Percentiles rank a stretch among this genome's conserved stretches.
These are phyloP conservation scores for Melanostoma scalare DNA, from an alignment of 2,888 invertebrate species.

Conservation along the genomic window DNA sequence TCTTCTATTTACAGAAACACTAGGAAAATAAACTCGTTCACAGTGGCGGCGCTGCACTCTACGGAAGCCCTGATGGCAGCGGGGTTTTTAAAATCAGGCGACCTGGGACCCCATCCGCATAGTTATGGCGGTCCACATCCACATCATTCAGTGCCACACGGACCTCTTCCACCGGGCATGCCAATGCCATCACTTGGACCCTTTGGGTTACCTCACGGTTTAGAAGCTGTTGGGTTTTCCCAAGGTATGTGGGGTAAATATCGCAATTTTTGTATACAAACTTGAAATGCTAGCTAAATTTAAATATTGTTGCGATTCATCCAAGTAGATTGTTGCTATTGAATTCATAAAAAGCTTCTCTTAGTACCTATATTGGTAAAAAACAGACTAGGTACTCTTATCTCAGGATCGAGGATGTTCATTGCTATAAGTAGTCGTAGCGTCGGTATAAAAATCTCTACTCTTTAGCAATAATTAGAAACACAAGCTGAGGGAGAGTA, in stretches of 20 bases:
- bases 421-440: no score
- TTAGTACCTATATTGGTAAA: no score
- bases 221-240: slow-evolving; percentile 82
- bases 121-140: slow-evolving; percentile 82
- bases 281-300: slow-evolving; percentile 18
- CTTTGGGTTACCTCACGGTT: slow-evolving; percentile 82
- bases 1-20: slow-evolving; percentile 53
- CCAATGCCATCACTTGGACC: slow-evolving; percentile 82
- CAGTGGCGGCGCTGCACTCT: slow-evolving; percentile 82
- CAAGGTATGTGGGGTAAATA: slow-evolving; percentile 83
- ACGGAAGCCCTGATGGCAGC: slow-evolving; percentile 83
- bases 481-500: no score
- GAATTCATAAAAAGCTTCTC: background rate
- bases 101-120: slow-evolving; percentile 82
- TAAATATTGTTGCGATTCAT: slow-evolving; percentile 64
- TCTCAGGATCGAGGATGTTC: no score
- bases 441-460: no score
- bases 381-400: no score
- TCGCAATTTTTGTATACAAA: slow-evolving; percentile 75
- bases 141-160: slow-evolving; percentile 81
- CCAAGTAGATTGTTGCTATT: background rate
- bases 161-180: slow-evolving; percentile 82
- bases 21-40: slow-evolving; percentile 78
- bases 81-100: slow-evolving; percentile 82
- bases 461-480: background rate